These are phyloP conservation scores for Carassius auratus DNA, from an alignment of 2,113 vertebrate species.

Conservation along the genomic window DNA sequence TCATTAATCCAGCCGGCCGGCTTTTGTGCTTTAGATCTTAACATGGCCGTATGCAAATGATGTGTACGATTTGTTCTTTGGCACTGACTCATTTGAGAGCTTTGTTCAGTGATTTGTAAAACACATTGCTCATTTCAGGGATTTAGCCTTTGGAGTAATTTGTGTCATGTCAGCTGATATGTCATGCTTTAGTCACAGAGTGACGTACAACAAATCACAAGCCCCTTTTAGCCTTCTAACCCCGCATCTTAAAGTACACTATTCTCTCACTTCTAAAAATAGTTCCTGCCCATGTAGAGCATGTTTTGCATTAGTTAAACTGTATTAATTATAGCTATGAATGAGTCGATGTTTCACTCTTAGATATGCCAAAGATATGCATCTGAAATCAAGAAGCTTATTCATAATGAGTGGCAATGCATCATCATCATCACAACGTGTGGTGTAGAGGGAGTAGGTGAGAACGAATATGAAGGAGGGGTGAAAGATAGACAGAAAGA, in stretches of 20 bases:
- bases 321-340: conserved; percentile 7
- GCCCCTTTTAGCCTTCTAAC: neutral
- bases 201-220: neutral
- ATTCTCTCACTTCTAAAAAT: neutral
- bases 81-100: conserved; percentile 30
- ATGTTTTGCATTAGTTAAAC: neutral
- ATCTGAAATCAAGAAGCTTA: conserved; percentile 22
- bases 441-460: conserved; percentile 44
- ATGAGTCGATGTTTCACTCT: conserved; percentile 22
- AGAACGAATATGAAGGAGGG: neutral
- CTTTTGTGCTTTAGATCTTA: conserved; percentile 23
- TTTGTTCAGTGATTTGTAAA: conserved; percentile 48
- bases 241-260: neutral
- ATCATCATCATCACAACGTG: conserved; percentile 43
- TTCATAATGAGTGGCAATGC: conserved; percentile 31
- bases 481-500: conserved; percentile 27
- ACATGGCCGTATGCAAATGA: conserved; percentile 23
- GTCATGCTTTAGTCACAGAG: conserved; percentile 30
- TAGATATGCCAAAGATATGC: conserved; percentile 16
- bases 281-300: neutral
- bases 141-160: conserved; percentile 28
- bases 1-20: conserved; percentile 1
- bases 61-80: conserved; percentile 41
- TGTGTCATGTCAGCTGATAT: conserved; percentile 44
- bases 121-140: conserved; percentile 41